Conservation (phyloP, 2,797 vertebrate species). For the Enteromius anoplus region DNA sequence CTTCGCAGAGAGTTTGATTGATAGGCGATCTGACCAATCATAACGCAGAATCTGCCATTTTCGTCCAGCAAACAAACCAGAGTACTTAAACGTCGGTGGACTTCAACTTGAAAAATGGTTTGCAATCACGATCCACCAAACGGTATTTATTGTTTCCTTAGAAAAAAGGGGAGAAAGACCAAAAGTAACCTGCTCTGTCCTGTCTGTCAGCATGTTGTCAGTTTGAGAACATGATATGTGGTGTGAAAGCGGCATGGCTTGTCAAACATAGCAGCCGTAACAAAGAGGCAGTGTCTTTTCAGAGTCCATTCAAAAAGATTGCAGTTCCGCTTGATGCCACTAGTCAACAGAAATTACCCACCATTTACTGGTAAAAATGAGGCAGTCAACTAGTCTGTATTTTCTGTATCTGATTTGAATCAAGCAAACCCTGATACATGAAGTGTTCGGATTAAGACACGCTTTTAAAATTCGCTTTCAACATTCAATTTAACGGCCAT, state of each 20-base stretch:
- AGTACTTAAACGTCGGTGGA: background rate
- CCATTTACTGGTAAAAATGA: too few species aligned
- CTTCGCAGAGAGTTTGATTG: background rate
- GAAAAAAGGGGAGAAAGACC: background rate
- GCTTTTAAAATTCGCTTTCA: slow-evolving; percentile 29
- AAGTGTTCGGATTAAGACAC: background rate
- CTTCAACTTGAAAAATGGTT: background rate
- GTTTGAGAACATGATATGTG: background rate
- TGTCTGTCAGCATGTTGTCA: background rate
- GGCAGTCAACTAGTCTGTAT: background rate
- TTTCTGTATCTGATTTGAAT: slow-evolving; percentile 9
- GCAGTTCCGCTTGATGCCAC: background rate
- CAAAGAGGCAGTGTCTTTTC: background rate
- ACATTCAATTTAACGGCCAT: slow-evolving; percentile 35
- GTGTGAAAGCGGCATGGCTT: background rate
- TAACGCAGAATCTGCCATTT: background rate
- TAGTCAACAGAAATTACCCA: background rate
- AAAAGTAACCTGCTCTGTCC: background rate
- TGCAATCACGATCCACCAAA: background rate
- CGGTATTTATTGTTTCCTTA: background rate
- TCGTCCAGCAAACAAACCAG: background rate
- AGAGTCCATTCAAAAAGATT: background rate
- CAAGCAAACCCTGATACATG: background rate
- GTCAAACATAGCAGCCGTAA: background rate
- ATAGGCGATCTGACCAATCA: background rate